These are phyloP conservation scores for Nymphicus hollandicus DNA, from an alignment of 2,113 vertebrate genomes.

Conservation along the genomic window DNA sequence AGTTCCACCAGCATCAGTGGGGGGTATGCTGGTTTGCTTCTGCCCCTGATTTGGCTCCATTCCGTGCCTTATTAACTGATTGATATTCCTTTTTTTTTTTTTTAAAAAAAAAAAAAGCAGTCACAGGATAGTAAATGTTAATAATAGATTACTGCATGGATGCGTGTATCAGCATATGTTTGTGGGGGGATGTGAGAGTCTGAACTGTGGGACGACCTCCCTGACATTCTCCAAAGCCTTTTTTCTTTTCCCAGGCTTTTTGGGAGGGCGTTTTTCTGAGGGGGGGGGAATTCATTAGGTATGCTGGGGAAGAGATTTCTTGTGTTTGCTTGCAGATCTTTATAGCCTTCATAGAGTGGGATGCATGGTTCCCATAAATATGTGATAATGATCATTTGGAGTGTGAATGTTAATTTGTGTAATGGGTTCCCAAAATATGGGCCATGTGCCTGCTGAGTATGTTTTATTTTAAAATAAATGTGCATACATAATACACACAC, in stretches of 20 bases:
- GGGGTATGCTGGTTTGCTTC: neutral
- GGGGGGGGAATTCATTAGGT: neutral
- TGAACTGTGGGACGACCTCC: slow-evolving; percentile 27
- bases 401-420: slow-evolving; percentile 51
- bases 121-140: neutral
- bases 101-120: neutral
- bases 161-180: slow-evolving; percentile 25
- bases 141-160: neutral
- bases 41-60: neutral
- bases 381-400: slow-evolving; percentile 43
- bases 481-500: slow-evolving; percentile 27
- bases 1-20: neutral
- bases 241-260: slow-evolving; percentile 34
- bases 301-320: neutral
- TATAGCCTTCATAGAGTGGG: neutral
- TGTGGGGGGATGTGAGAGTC: slow-evolving; percentile 39
- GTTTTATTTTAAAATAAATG: slow-evolving; percentile 58
- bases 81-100: neutral
- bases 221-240: slow-evolving; percentile 20
- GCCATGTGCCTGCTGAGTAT: slow-evolving; percentile 44
- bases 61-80: neutral
- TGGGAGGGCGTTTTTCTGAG: neutral
- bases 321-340: slow-evolving; percentile 29
- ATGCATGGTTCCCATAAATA: slow-evolving; percentile 35
- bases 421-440: slow-evolving; percentile 53